Percentiles rank a stretch among this genome's conserved stretches.
Evolutionary conservation across 2,797 vertebrate species (phyloP).

Genomic region (Phoxinus dragarum): DNA sequence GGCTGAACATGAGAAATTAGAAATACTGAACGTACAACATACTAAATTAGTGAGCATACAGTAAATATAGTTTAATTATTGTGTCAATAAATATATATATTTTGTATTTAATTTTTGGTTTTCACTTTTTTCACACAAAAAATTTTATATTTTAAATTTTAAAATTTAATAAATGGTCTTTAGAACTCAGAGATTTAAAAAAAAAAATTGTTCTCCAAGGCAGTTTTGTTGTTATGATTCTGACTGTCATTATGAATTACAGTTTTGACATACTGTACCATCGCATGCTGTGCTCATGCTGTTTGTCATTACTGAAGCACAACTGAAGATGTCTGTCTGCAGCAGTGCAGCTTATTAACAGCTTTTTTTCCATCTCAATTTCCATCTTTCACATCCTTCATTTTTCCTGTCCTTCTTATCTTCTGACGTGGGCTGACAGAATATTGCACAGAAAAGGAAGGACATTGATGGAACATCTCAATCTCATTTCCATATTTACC

Average conservation of each 20-base stretch:
- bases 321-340: constrained; percentile 15
- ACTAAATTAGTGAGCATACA: neutral
- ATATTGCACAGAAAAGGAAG: neutral
- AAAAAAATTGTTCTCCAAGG: neutral
- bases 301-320: constrained; percentile 11
- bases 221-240: neutral
- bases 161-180: neutral
- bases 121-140: neutral
- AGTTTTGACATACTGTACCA: neutral
- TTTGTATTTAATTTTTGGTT: too few species aligned
- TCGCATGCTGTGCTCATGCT: neutral
- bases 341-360: constrained; percentile 4
- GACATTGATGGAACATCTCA: neutral
- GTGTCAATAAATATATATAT: too few species aligned
- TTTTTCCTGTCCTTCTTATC: neutral
- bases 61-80: neutral
- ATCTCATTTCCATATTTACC: constrained; percentile 62
- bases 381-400: neutral
- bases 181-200: neutral
- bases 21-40: neutral
- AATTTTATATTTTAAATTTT: too few species aligned
- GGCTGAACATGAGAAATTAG: constrained; percentile 69
- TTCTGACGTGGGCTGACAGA: neutral
- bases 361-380: neutral
- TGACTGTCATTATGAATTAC: neutral